phyloP scores from a whole-genome alignment of 2,113 vertebrate species.

The Cygnus buccinator region DNA sequence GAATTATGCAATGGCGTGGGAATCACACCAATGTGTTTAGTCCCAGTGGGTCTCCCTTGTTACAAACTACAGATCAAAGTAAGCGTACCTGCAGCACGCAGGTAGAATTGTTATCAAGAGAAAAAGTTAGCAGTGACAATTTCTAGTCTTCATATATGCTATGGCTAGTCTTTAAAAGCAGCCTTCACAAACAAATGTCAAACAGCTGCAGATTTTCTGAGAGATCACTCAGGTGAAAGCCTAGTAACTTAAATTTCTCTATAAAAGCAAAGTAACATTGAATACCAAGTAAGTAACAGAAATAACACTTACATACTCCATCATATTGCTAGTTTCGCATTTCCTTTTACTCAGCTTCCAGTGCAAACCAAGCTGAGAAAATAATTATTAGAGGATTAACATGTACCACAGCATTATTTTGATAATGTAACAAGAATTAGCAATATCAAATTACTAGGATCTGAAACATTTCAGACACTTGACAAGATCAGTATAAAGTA shows the following conservation, averaged over 20 bases:
- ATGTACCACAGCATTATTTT: neutral
- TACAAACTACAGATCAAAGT: neutral
- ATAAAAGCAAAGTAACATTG: neutral
- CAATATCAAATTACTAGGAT: neutral
- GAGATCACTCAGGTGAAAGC: neutral
- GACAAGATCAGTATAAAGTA: neutral
- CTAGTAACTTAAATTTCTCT: neutral
- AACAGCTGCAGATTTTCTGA: neutral
- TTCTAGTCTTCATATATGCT: neutral
- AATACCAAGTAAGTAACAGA: neutral
- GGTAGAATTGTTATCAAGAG: accelerated
- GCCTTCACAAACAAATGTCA: neutral
- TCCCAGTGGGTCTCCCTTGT: neutral
- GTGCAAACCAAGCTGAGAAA: slow-evolving; percentile 93
- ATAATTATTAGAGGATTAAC: slow-evolving; percentile 46
- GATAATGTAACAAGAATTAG: neutral
- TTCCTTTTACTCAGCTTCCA: slow-evolving; percentile 99
- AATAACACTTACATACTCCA: slow-evolving; percentile 89
- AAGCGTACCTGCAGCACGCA: neutral
- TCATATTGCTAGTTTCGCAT: slow-evolving; percentile 99
- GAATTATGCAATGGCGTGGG: neutral
- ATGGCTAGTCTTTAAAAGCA: neutral
- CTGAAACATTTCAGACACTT: neutral
- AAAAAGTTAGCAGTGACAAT: neutral
- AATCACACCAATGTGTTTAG: neutral